phyloP scores from a whole-genome alignment of 2,113 vertebrate genomes.

The Brienomyrus longianalis region DNA sequence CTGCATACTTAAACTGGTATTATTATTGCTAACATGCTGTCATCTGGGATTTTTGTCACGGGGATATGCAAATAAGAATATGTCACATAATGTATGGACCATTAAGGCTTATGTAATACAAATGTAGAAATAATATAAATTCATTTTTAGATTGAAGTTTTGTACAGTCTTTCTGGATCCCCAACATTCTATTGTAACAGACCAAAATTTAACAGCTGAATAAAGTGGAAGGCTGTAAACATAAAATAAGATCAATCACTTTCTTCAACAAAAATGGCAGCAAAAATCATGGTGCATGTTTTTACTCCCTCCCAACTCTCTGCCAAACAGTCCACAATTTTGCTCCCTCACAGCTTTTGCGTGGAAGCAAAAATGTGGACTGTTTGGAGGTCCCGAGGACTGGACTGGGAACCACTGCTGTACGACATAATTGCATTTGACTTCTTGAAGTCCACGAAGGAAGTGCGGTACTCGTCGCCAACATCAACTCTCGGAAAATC shows the following conservation, averaged over 20 bases:
- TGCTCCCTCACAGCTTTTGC: not conserved
- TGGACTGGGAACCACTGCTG: not conserved
- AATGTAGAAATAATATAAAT: not conserved
- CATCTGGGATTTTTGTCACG: conserved; percentile 9
- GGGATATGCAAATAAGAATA: conserved; percentile 24
- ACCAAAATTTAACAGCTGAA: not conserved
- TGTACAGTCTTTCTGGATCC: not conserved
- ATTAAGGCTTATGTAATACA: not conserved
- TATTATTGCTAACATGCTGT: conserved; percentile 20
- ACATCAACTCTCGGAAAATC: not conserved
- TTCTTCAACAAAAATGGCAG: not conserved
- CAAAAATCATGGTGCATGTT: not conserved
- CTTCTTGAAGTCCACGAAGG: not conserved
- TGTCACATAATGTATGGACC: not conserved
- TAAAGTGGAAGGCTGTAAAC: not conserved
- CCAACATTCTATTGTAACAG: not conserved
- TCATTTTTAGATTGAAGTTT: not conserved
- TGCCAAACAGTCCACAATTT: not conserved
- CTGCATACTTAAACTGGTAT: conserved; percentile 27
- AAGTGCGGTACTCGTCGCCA: not conserved
- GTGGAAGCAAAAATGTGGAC: not conserved
- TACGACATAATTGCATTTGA: not conserved
- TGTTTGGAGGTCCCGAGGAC: not conserved
- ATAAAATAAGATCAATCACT: not conserved
- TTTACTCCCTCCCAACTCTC: not conserved